These are phyloP conservation scores for Teleogryllus occipitalis DNA, from an alignment of 1,140 invertebrate species.

Conservation along the genomic window DNA sequence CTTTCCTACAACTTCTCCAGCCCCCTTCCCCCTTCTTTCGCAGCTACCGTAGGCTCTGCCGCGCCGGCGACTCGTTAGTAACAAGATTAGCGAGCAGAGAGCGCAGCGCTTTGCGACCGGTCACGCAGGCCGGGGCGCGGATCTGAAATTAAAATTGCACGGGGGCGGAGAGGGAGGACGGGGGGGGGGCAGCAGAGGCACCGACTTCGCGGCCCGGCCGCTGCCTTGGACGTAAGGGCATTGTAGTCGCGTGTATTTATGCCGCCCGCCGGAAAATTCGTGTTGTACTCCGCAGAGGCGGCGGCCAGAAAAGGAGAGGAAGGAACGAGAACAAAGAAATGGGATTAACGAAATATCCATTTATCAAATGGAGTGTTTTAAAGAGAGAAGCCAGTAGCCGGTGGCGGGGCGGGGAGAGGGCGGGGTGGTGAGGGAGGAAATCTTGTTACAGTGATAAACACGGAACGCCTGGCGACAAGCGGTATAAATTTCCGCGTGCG, in stretches of 20 bases:
- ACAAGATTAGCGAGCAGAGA: background rate
- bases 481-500: background rate
- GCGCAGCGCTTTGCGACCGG: background rate
- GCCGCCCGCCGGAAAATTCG: background rate
- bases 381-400: background rate
- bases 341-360: background rate
- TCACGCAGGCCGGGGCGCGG: background rate
- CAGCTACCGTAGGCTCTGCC: too few species aligned
- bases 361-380: conserved; percentile 1
- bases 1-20: too few species aligned
- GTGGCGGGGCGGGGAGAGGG: background rate
- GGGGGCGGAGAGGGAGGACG: background rate
- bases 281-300: background rate
- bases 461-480: background rate
- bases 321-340: background rate
- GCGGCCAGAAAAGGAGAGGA: background rate
- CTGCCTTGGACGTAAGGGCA: background rate
- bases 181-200: too few species aligned
- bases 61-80: background rate
- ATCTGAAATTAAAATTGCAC: conserved; percentile 1
- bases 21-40: too few species aligned
- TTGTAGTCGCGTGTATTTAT: background rate
- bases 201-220: background rate
- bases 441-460: background rate
- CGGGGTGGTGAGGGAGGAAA: background rate